phyloP scores from a whole-genome alignment of 2,113 vertebrate genomes.

The Equus przewalskii region DNA sequence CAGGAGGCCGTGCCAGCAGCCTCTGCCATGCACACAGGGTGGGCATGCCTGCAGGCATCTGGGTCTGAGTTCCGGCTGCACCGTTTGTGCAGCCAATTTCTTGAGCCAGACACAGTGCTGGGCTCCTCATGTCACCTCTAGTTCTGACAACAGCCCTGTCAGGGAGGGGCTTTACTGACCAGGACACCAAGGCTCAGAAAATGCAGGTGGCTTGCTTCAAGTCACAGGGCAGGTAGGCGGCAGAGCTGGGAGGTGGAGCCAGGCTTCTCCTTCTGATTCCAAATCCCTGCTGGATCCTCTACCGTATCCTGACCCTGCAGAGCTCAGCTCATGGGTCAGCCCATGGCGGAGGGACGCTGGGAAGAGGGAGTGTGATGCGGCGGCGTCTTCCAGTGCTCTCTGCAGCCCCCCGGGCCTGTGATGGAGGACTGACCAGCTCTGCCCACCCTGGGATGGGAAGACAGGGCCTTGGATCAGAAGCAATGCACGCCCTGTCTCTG shows the following conservation, averaged over 20 bases:
- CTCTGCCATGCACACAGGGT: background rate
- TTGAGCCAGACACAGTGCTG: too few relatives aligned
- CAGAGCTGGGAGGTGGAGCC: background rate
- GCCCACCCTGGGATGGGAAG: background rate
- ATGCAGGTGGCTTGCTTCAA: too few relatives aligned
- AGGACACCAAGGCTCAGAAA: background rate
- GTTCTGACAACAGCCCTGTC: background rate
- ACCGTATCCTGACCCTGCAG: background rate
- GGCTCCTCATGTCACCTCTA: background rate
- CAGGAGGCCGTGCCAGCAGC: background rate
- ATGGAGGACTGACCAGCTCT: background rate
- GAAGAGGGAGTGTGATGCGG: background rate
- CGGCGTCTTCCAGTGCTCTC: background rate
- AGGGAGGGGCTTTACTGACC: background rate
- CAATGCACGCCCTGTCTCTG: background rate
- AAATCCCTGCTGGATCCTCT: background rate
- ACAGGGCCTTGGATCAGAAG: background rate
- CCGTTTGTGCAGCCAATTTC: background rate
- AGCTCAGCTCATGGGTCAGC: background rate
- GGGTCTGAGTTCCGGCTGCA: background rate
- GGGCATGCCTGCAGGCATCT: too few relatives aligned
- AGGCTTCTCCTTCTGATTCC: background rate
- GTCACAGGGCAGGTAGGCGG: too few relatives aligned
- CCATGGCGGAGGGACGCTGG: accelerated
- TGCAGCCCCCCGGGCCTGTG: background rate